Evolutionary conservation across 2,888 invertebrate genomes (phyloP).

Genomic region (Drosophila nr. perissopoda): DNA sequence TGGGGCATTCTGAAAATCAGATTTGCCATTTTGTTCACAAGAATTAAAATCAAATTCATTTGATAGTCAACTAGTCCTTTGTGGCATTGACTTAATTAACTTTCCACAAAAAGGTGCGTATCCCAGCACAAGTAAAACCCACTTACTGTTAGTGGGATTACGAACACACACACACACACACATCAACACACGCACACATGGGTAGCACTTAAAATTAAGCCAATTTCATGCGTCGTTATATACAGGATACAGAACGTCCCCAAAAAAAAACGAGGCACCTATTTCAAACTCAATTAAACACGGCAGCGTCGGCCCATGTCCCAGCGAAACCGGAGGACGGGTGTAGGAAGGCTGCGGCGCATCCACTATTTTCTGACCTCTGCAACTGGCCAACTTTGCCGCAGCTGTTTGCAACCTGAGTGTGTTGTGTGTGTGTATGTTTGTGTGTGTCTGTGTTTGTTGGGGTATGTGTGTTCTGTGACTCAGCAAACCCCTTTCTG

Average conservation of each 20-base stretch:
- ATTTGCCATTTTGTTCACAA: conserved; percentile 3
- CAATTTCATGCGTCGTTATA: conserved; percentile 70
- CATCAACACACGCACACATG: conserved; percentile 6
- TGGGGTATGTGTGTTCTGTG: conserved; percentile 1
- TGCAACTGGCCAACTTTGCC: conserved; percentile 47
- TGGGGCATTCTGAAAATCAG: conserved; percentile 1
- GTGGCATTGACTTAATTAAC: conserved; percentile 38
- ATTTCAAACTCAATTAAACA: conserved; percentile 81
- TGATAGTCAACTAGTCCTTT: conserved; percentile 5
- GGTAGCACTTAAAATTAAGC: conserved; percentile 63
- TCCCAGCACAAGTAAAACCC: conserved; percentile 18
- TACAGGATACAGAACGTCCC: conserved; percentile 20
- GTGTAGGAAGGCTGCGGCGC: background rate
- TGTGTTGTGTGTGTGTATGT: background rate
- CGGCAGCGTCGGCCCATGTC: conserved; percentile 40
- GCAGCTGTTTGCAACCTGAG: conserved; percentile 51
- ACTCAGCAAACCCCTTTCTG: conserved; percentile 26
- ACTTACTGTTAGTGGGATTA: conserved; percentile 11
- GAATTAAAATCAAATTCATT: conserved; percentile 46
- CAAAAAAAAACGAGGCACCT: conserved; percentile 61
- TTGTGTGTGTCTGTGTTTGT: conserved; percentile 12
- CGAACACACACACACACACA: conserved; percentile 8
- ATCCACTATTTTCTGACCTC: background rate
- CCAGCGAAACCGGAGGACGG: conserved; percentile 27
- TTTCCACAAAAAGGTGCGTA: conserved; percentile 43